phyloP scores from a whole-genome alignment of 2,888 invertebrate species.

The Axea sp. region DNA sequence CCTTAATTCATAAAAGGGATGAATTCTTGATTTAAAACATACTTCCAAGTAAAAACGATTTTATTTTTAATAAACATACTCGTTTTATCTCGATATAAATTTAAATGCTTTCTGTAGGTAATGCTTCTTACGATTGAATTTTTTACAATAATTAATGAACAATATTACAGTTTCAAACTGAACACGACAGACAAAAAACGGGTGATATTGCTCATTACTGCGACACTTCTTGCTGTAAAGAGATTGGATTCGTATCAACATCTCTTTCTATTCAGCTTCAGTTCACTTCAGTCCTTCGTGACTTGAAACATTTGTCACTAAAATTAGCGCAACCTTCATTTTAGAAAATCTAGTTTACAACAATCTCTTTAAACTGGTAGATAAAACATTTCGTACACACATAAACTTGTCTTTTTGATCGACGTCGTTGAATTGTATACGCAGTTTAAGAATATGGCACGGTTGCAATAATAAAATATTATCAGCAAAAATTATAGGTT shows the following conservation, averaged over 20 bases:
- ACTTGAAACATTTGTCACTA: conserved; percentile 48
- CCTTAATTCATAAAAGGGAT: too few relatives aligned
- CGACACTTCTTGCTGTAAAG: background rate
- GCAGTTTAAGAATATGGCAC: conserved; percentile 19
- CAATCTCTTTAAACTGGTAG: conserved; percentile 40
- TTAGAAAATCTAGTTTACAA: conserved; percentile 35
- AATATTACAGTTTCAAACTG: too few relatives aligned
- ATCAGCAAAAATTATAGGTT: too few relatives aligned
- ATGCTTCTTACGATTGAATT: too few relatives aligned
- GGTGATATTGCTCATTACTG: too few relatives aligned
- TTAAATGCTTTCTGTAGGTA: too few relatives aligned
- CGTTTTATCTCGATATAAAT: too few relatives aligned
- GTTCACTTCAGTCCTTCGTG: conserved; percentile 21
- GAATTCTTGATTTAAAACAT: too few relatives aligned
- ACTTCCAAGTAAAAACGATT: too few relatives aligned
- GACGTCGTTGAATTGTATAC: conserved; percentile 11
- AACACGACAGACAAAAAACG: too few relatives aligned
- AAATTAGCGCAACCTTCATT: conserved; percentile 50
- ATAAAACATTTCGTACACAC: conserved; percentile 24
- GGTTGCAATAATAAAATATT: conserved; percentile 29
- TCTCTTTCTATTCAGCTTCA: conserved; percentile 4
- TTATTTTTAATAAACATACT: too few relatives aligned
- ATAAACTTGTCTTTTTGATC: conserved; percentile 38
- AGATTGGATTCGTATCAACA: background rate
- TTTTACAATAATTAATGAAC: too few relatives aligned